These are phyloP conservation scores for Lucinisca nassula DNA, from an alignment of 2,888 invertebrate species.

Conservation along the genomic window DNA sequence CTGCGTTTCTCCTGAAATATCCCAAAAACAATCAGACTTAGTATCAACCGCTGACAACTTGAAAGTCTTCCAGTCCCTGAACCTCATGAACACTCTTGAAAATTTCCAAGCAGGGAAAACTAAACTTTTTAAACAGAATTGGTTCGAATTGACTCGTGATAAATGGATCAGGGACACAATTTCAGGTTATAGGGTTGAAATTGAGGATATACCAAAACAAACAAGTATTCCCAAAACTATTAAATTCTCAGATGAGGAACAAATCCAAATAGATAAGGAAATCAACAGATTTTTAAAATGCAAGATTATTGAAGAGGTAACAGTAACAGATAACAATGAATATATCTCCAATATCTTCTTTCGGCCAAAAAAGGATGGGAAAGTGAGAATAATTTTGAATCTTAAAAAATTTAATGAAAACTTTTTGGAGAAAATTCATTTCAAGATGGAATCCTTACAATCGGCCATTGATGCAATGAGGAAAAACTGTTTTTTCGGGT, in stretches of 20 bases:
- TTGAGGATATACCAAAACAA: constrained; percentile 19
- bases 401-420: constrained; percentile 23
- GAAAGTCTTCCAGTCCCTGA: too few relatives aligned
- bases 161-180: constrained; percentile 31
- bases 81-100: not conserved
- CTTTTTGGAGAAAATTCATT: constrained; percentile 15
- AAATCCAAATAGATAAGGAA: constrained; percentile 17
- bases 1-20: not conserved
- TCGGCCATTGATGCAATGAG: constrained; percentile 19
- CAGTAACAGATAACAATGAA: not conserved
- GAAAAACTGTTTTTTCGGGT: constrained; percentile 15
- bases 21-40: too few relatives aligned
- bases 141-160: constrained; percentile 25
- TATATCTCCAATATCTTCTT: constrained; percentile 36
- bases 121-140: not conserved
- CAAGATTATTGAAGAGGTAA: constrained; percentile 21
- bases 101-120: constrained; percentile 39
- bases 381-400: constrained; percentile 27
- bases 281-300: constrained; percentile 15
- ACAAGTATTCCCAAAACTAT: constrained; percentile 14
- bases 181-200: constrained; percentile 21
- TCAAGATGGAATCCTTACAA: constrained; percentile 54
- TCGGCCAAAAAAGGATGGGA: constrained; percentile 28
- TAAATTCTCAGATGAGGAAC: not conserved
- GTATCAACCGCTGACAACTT: too few relatives aligned